Evolutionary conservation across 2,888 invertebrate species (phyloP), one percentile per base, ranked within the genome.

Genomic region (Parnassius apollo): DNA sequence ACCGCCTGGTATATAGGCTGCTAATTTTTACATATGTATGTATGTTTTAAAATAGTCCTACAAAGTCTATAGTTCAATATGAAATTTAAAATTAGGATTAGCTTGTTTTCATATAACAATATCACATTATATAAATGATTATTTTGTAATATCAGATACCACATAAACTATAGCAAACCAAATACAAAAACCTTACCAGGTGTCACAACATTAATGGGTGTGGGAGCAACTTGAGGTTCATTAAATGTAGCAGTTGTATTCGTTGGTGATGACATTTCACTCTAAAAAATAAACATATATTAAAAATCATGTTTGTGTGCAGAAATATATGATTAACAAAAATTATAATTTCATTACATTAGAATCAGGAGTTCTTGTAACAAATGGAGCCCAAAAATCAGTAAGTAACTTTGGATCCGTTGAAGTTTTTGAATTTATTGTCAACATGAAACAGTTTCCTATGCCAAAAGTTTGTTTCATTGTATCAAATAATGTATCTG

Each of bases 381-480:
- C 93, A 85, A 94, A 97, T 69, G 95, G 94, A 70, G 94, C 93
- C 98, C 98, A 98, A 13, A 96, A 95, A 89, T 98, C 98, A 10
- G 95, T 95, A 22, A 78, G 64, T 49, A 78, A 95, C 85, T 79
- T 94, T 35, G 86, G 81, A 55, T 93, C 91, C 57, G 92, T 88
- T 18, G 93, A 92, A 57, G 93, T 93, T 72, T 95, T 93, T 1
- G 98, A 98, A 88, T 99, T 99, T 68, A 98, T 95, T 81, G 95
- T 94, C 63, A 99, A 91, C 75, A 99, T 92, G 81, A 98, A 98
- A 84, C 98, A 98, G 80, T 96, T 96, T 74, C 94, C 93, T 48
- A 94, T 93, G 11, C 98, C 98, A 91, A 97, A 99, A 12, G 95
- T 95, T 59, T 95, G 94, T 86, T 98, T 97, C 81, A 99, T 93